phyloP scores from a whole-genome alignment of 2,797 vertebrate species.

The Synaphobranchus kaupii region DNA sequence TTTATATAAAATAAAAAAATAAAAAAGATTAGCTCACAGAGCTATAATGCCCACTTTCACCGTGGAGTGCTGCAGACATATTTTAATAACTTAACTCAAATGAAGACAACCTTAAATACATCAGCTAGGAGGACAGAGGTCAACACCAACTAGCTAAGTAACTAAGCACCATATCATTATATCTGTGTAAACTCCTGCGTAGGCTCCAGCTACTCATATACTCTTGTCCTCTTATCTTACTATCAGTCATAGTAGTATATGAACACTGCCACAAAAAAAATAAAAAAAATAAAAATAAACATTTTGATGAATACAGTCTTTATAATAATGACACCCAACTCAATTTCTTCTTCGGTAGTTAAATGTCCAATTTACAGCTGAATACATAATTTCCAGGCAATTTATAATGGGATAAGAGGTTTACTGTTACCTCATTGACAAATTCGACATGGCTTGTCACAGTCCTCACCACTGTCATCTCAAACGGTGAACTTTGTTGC shows the following conservation, averaged over 20 bases:
- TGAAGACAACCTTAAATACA: neutral
- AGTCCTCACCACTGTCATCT: neutral
- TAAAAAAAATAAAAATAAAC: too few relatives aligned
- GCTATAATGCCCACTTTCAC: neutral
- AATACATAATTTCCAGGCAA: neutral
- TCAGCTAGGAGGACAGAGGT: neutral
- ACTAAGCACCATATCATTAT: neutral
- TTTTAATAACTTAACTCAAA: neutral
- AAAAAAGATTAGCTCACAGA: neutral
- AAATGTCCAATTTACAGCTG: neutral
- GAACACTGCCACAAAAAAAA: neutral
- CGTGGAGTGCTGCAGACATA: neutral
- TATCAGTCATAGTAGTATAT: neutral
- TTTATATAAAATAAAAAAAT: neutral
- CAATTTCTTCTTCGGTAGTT: neutral
- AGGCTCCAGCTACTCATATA: neutral
- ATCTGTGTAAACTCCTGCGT: neutral
- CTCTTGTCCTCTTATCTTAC: neutral
- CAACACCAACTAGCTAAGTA: neutral
- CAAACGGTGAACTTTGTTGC: neutral
- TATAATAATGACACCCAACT: neutral
- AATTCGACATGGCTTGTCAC: neutral
- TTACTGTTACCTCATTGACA: neutral
- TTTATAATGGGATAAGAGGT: too few relatives aligned
- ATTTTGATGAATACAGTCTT: neutral